Evolutionary conservation across 2,797 vertebrate genomes (phyloP).

Genomic region (Bryconaethiops microstoma): DNA sequence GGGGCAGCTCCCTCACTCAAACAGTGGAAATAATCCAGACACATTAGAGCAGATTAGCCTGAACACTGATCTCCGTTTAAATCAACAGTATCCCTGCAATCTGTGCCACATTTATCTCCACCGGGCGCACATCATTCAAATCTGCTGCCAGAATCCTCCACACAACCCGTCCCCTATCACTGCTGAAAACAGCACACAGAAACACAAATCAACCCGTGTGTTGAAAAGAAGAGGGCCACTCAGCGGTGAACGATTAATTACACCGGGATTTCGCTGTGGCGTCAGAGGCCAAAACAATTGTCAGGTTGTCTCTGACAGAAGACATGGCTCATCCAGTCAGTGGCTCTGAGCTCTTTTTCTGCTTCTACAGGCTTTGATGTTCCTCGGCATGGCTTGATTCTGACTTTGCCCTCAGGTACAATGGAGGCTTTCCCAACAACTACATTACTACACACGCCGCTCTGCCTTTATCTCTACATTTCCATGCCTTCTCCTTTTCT

Average conservation of each 20-base stretch:
- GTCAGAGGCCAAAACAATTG: conserved; percentile 12
- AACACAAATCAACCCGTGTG: neutral
- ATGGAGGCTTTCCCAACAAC: neutral
- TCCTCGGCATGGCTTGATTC: conserved; percentile 16
- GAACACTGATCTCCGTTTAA: neutral
- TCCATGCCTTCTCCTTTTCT: neutral
- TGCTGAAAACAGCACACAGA: neutral
- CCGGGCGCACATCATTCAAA: neutral
- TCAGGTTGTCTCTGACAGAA: conserved; percentile 25
- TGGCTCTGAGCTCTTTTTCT: conserved; percentile 7
- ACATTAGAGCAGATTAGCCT: neutral
- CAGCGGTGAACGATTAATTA: conserved; percentile 28
- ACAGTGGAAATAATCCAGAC: neutral
- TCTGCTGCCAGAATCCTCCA: neutral
- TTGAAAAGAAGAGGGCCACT: neutral
- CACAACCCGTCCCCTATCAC: neutral
- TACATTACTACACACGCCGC: neutral
- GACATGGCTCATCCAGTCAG: neutral
- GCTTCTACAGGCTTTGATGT: conserved; percentile 32
- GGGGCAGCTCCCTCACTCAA: neutral
- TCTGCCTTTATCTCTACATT: neutral
- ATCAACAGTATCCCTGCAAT: neutral
- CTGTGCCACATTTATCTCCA: neutral
- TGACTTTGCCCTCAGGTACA: conserved; percentile 15
- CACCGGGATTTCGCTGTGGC: conserved; percentile 4